Conservation (phyloP, 1,140 invertebrate species). For the Diabrotica virgifera region DNA sequence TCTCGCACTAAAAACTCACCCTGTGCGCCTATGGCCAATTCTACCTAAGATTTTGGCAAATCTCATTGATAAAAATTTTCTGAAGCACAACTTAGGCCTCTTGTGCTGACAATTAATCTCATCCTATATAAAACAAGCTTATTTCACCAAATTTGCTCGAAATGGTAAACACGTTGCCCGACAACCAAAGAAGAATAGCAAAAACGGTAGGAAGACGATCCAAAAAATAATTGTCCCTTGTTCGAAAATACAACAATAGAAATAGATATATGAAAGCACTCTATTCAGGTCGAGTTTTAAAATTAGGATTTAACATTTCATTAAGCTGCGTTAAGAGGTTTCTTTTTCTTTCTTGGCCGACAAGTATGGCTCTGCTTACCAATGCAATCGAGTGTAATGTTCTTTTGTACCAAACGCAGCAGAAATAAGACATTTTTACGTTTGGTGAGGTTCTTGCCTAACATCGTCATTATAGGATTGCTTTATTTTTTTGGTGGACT, state of each 20-base stretch:
- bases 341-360: conserved; percentile 9
- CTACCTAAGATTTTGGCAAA: not conserved
- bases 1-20: too few species aligned
- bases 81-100: conserved; percentile 8
- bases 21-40: not conserved
- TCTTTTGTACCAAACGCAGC: conserved; percentile 11
- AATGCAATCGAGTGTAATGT: conserved; percentile 18
- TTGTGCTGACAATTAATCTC: conserved; percentile 15
- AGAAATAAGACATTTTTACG: conserved; percentile 15
- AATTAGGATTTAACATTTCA: conserved; percentile 21
- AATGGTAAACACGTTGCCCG: conserved; percentile 15
- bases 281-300: conserved; percentile 17
- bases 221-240: conserved; percentile 16
- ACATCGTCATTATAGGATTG: conserved; percentile 17
- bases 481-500: not conserved
- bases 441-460: conserved; percentile 11
- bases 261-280: conserved; percentile 16
- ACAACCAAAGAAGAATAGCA: conserved; percentile 8
- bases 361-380: conserved; percentile 12
- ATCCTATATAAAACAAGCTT: conserved; percentile 19
- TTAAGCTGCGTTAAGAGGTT: conserved; percentile 19
- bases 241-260: conserved; percentile 17
- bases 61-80: not conserved
- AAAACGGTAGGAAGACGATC: conserved; percentile 7
- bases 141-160: conserved; percentile 21